Evolutionary conservation across 1,140 invertebrate species (phyloP).

Genomic region (Hycleus cichorii): DNA sequence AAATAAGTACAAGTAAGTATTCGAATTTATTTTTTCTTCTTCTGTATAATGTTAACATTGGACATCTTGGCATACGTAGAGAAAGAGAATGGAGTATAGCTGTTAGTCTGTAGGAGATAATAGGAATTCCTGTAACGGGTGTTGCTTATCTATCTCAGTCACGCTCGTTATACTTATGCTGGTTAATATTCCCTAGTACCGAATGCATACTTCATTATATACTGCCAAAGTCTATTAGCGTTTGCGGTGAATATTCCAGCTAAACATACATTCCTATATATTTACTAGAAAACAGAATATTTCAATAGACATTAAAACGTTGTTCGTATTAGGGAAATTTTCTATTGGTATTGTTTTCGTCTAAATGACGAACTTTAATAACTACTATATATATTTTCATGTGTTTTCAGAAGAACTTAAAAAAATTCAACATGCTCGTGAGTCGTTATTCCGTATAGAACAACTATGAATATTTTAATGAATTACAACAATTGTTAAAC

Average conservation of each 20-base stretch:
- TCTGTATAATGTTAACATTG: conserved; percentile 10
- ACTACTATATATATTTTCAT: too few relatives aligned
- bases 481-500: too few relatives aligned
- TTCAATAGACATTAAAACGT: conserved; percentile 1
- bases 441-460: too few relatives aligned
- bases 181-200: conserved; percentile 13
- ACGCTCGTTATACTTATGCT: conserved; percentile 13
- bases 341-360: too few relatives aligned
- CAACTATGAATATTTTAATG: too few relatives aligned
- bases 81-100: conserved; percentile 7
- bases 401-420: too few relatives aligned
- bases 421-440: too few relatives aligned
- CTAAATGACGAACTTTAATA: too few relatives aligned
- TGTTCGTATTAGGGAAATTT: too few relatives aligned
- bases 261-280: conserved; percentile 13
- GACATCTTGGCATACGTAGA: conserved; percentile 8
- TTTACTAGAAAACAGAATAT: conserved; percentile 1
- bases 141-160: conserved; percentile 14
- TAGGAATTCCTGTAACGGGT: conserved; percentile 15
- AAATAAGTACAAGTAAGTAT: not conserved
- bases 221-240: conserved; percentile 15
- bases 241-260: not conserved
- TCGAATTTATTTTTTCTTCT: conserved; percentile 6
- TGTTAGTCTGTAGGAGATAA: conserved; percentile 10
- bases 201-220: conserved; percentile 15